Evolutionary conservation across 2,888 invertebrate species (phyloP).

Genomic region (Aphodius granarius): DNA sequence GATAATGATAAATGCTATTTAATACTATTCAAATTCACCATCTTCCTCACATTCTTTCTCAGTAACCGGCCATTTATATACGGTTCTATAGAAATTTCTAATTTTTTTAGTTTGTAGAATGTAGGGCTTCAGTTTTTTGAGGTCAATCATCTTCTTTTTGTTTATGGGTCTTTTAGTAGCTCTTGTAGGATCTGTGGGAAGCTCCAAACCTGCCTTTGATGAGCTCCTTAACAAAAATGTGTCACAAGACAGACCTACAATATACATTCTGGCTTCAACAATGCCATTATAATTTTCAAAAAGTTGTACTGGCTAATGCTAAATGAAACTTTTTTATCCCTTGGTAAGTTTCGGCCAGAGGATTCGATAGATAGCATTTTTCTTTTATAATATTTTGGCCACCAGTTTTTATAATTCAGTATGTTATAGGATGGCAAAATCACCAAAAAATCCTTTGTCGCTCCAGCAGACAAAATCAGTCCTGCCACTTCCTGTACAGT

Average conservation of each 20-base stretch:
- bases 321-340: background rate
- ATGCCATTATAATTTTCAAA: constrained; percentile 1
- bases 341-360: constrained; percentile 8
- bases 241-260: constrained; percentile 1
- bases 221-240: background rate
- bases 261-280: constrained; percentile 4
- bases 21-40: no score
- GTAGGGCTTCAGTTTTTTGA: background rate
- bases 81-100: no score
- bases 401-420: constrained; percentile 5
- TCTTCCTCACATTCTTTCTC: no score
- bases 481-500: background rate
- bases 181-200: constrained; percentile 1
- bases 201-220: background rate
- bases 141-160: background rate
- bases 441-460: constrained; percentile 3
- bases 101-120: no score
- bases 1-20: background rate
- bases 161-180: constrained; percentile 3
- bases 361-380: constrained; percentile 11
- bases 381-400: constrained; percentile 2
- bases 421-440: constrained; percentile 4
- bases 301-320: background rate
- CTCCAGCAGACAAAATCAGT: background rate
- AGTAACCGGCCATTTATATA: no score